Evolutionary conservation across 1,140 invertebrate genomes (phyloP), one percentile per base, ranked within the genome.

Genomic region (Heliconius congener): DNA sequence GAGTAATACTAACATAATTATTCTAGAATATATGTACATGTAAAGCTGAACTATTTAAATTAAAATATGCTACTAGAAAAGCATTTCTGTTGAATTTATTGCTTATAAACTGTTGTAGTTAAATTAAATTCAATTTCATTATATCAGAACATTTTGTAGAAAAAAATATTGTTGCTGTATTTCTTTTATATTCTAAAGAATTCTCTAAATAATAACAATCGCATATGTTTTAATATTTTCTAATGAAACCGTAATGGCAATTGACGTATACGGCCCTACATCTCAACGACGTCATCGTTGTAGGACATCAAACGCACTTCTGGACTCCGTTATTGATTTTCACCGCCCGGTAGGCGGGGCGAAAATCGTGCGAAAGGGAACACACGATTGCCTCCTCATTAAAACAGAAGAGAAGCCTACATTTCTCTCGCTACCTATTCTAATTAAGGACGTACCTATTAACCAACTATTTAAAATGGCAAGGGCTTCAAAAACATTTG

Each of bases 371-470:
- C 88, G 91, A 93, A 88, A 93, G 93, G 88, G 91, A 94, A 90
- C 89, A 90, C 90, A 82, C 89, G 86, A 93, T 94, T 86, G 88
- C 87, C 90, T 84, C 86, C 87, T 93, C 90, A 92, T 93, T 91
- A 92, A 93, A 93, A 88, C 87, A 91, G 90, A 94, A 91, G 87
- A 93, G 86, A 90, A 94, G 85, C 88, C 86, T 90, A 85, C 81
- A 89, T 88, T 93, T 93, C 86, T 85, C 89, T 89, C 91, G 74
- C 87, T 88, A 88, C 88, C 84, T 85, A 87, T 93, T 93, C 89
- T 92, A 93, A 94, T 94, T 93, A 94, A 94, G 91, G 91, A 94
- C 90, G 93, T 92, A 91, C 91, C 91, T 89, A 93, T 93, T 94
- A 92, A 91, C 87, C 88, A 92, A 92, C 93, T 94, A 92, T 94